These are phyloP conservation scores for Mallateleia sp. DNA, from an alignment of 2,888 invertebrate genomes.

Conservation along the genomic window DNA sequence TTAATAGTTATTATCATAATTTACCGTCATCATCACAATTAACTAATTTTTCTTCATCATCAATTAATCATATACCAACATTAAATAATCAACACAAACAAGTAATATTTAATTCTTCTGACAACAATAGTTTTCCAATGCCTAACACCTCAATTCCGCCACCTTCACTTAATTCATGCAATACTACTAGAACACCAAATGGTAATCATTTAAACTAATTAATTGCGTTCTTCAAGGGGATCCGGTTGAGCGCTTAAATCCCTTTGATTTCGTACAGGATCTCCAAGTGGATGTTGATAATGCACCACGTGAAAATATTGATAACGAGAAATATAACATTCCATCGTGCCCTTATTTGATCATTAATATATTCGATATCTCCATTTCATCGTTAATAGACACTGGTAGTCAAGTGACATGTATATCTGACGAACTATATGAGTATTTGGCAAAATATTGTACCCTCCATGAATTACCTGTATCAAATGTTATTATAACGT, in stretches of 20 bases:
- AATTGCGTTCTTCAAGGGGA: constrained; percentile 32
- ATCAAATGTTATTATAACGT: constrained; percentile 50
- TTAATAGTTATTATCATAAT: too few species aligned
- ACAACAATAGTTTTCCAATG: too few species aligned
- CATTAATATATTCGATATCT: constrained; percentile 26
- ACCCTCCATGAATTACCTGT: constrained; percentile 59
- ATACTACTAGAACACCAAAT: neutral
- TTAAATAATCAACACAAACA: too few species aligned
- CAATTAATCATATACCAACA: too few species aligned
- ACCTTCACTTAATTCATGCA: neutral
- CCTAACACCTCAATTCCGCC: too few species aligned
- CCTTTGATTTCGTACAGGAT: constrained; percentile 26
- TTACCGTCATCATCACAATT: too few species aligned
- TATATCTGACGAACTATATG: constrained; percentile 63
- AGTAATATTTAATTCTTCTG: too few species aligned
- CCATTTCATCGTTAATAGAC: constrained; percentile 59
- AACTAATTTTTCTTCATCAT: too few species aligned
- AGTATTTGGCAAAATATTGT: constrained; percentile 32
- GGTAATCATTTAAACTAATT: constrained; percentile 70
- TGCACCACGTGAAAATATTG: too few species aligned
- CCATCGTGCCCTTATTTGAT: constrained; percentile 53
- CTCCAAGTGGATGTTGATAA: constrained; percentile 54
- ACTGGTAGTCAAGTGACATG: constrained; percentile 77
- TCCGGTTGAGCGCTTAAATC: constrained; percentile 42
- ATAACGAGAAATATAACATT: neutral